Conservation (phyloP, 1,140 invertebrate genomes). For the Sitodiplosis mosellana region DNA sequence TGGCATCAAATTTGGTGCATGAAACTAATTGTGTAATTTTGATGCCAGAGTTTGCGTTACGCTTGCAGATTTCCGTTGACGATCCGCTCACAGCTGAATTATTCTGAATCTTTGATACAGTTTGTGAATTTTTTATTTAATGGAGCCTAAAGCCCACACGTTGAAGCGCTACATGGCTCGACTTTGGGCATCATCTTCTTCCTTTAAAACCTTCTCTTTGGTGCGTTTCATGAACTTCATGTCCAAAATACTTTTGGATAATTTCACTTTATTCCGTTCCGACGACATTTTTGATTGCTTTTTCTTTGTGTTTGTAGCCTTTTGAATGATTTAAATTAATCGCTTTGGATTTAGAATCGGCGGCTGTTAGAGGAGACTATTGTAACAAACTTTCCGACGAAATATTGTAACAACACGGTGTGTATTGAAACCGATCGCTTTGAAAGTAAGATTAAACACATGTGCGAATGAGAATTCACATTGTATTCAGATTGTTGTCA, state of each 20-base stretch:
- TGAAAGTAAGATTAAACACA: too few species aligned
- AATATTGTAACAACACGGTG: too few species aligned
- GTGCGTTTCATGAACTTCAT: constrained; percentile 86
- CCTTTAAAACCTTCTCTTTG: constrained; percentile 59
- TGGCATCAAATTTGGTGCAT: background rate
- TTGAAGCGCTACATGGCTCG: constrained; percentile 43
- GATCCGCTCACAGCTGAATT: background rate
- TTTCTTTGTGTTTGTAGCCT: background rate
- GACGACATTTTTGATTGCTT: background rate
- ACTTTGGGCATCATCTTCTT: constrained; percentile 53
- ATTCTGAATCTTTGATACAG: background rate
- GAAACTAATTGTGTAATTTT: background rate
- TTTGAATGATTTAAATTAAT: too few species aligned
- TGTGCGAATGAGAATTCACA: too few species aligned
- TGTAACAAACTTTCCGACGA: too few species aligned
- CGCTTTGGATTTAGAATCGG: too few species aligned
- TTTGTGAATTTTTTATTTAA: background rate
- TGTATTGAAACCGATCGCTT: too few species aligned
- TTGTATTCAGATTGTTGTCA: too few species aligned
- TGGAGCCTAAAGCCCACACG: too few species aligned
- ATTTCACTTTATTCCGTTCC: constrained; percentile 18
- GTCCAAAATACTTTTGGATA: constrained; percentile 50
- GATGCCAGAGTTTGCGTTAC: background rate
- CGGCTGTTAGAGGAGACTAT: too few species aligned
- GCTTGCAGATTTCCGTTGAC: background rate